phyloP scores from a whole-genome alignment of 2,113 vertebrate species.

The Amia ocellicauda region DNA sequence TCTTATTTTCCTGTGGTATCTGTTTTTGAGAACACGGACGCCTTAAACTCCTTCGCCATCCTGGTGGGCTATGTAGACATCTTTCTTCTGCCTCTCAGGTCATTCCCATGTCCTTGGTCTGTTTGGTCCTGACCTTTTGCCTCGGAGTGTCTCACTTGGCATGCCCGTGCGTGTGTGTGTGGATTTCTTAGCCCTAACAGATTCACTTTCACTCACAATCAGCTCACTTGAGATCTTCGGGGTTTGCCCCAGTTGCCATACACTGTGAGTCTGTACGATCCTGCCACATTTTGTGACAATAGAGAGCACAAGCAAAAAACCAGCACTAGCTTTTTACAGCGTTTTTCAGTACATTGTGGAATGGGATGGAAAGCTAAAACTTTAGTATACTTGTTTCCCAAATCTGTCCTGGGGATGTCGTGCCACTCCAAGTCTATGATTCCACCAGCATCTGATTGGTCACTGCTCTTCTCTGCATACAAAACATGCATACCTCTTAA shows the following conservation, averaged over 20 bases:
- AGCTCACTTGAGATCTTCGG: not conserved
- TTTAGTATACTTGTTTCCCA: too few relatives aligned
- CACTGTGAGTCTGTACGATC: constrained; percentile 2
- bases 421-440: too few relatives aligned
- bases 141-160: constrained; percentile 20
- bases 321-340: too few relatives aligned
- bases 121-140: constrained; percentile 33
- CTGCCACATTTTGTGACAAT: constrained; percentile 1
- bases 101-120: constrained; percentile 45
- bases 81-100: constrained; percentile 53
- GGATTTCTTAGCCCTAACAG: not conserved
- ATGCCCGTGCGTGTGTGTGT: constrained; percentile 7
- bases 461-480: too few relatives aligned
- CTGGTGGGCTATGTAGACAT: constrained; percentile 42
- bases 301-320: not conserved
- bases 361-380: too few relatives aligned
- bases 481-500: too few relatives aligned
- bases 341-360: too few relatives aligned
- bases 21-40: constrained; percentile 41
- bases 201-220: too few relatives aligned
- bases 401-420: too few relatives aligned
- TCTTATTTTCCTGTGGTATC: constrained; percentile 34
- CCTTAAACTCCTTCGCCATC: constrained; percentile 40
- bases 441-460: too few relatives aligned
- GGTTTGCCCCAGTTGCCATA: constrained; percentile 3